These are phyloP conservation scores for Limenitis camilla DNA, from an alignment of 2,888 invertebrate genomes.

Conservation along the genomic window DNA sequence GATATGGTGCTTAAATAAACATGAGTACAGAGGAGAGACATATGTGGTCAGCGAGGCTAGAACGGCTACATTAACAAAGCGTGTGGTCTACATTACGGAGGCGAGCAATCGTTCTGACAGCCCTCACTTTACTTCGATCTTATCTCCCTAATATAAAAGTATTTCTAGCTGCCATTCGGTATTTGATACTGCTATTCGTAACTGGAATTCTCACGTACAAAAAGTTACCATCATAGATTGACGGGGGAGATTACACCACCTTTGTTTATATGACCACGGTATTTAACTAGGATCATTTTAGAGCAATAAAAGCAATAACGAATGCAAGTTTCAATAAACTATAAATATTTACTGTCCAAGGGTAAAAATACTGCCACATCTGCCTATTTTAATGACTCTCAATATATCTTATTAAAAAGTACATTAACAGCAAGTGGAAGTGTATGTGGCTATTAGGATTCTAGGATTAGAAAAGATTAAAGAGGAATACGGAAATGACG, in stretches of 20 bases:
- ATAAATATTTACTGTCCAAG: too few relatives aligned
- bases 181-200: constrained; percentile 29
- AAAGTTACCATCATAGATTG: background rate
- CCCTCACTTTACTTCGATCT: constrained; percentile 39
- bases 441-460: too few relatives aligned
- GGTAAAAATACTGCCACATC: too few relatives aligned
- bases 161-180: constrained; percentile 37
- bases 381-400: too few relatives aligned
- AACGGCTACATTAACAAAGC: constrained; percentile 37
- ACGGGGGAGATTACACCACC: background rate
- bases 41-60: constrained; percentile 16
- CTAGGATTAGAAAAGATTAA: too few relatives aligned
- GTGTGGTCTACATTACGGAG: constrained; percentile 54
- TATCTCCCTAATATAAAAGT: constrained; percentile 52
- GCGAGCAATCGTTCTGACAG: constrained; percentile 51
- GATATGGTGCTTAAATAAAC: constrained; percentile 8
- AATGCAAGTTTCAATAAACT: too few relatives aligned
- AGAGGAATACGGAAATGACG: too few relatives aligned
- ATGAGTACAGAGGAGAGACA: background rate
- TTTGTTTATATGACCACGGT: background rate
- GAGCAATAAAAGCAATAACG: too few relatives aligned
- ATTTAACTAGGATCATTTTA: too few relatives aligned
- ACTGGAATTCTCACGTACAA: constrained; percentile 2
- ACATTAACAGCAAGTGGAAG: too few relatives aligned
- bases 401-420: too few relatives aligned